These are phyloP conservation scores for Archilochus colubris DNA, from an alignment of 2,113 vertebrate genomes.

Conservation along the genomic window DNA sequence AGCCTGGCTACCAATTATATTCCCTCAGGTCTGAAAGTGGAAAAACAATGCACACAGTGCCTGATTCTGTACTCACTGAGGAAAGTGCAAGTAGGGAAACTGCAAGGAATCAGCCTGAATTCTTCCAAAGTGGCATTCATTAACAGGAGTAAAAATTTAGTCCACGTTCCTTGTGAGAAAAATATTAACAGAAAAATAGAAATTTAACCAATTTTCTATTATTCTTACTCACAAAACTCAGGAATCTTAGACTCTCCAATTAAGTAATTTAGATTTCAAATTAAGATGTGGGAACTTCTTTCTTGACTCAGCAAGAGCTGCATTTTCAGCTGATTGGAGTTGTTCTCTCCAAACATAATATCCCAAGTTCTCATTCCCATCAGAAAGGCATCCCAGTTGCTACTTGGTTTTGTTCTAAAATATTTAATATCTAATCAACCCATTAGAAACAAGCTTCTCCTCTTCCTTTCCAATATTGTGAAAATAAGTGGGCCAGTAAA, in stretches of 20 bases:
- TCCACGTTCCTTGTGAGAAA: neutral
- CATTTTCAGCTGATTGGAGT: neutral
- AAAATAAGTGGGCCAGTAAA: neutral
- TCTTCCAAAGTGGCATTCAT: neutral
- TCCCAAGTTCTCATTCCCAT: neutral
- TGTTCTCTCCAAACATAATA: neutral
- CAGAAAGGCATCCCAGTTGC: neutral
- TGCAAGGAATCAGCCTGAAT: neutral
- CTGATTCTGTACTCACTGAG: neutral
- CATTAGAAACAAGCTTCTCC: neutral
- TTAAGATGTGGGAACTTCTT: neutral
- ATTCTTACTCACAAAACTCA: slow-evolving; percentile 10
- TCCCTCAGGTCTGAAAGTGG: neutral
- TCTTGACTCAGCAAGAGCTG: neutral
- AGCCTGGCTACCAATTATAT: neutral
- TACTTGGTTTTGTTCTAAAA: neutral
- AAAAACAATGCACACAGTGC: neutral
- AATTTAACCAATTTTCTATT: neutral
- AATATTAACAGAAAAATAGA: neutral
- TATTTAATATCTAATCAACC: slow-evolving; percentile 8
- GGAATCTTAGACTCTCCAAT: neutral
- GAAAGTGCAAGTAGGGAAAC: neutral
- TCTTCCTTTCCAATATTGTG: neutral
- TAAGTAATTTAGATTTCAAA: slow-evolving; percentile 15
- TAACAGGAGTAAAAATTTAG: neutral